Evolutionary conservation across 2,888 invertebrate genomes (phyloP), one percentile per base, ranked within the genome.

Genomic region (Elgonia sp.): DNA sequence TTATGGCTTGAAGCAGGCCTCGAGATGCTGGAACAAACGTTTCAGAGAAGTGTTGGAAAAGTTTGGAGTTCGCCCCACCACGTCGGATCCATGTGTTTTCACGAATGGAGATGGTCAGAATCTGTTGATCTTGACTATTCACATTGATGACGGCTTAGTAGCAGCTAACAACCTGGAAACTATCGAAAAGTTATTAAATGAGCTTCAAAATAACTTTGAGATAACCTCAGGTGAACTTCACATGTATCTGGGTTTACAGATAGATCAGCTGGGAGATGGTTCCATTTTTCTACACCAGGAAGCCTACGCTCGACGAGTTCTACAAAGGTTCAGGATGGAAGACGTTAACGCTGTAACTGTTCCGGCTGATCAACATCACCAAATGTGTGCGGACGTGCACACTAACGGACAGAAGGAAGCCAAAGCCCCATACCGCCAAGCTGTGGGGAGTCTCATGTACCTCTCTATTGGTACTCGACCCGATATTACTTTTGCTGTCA

Each of bases 1-100:
- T n/a, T 94, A 94, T 89, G 93, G 94, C 8, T 88, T 94, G 1
- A 94, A 93, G 70, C 93, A 94, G 83, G 91, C 93, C 20, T 91
- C 93, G 7, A 77, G 93, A 67, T 92, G 91, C 55, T 94, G 94
- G 93, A 92, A 94, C 79, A 80, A 90, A 37, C 73, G 89, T n/a
- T 91, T 94, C 73, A 87, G 76, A 7, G 55, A 89, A 16, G 92
- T 91, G 69, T 69, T 93, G 7, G 55, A 76, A 4, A 91, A 88
- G 55, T 88, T 90, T 39, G 89, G 90, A 16, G 89, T 93, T 12
- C 81, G 90, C 57, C 91, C 53, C 5, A 55, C 39, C 0, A 12
- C 2, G 0, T n/a, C 72, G 0, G 72, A 72, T 14, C 55, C 37
- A 20, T 94, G 93, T 77, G 82, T 93, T 10, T 93, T 89, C 76